Evolutionary conservation across 2,113 vertebrate species (phyloP), one percentile per base, ranked within the genome.

Genomic region (Ctenodactylus gundi): DNA sequence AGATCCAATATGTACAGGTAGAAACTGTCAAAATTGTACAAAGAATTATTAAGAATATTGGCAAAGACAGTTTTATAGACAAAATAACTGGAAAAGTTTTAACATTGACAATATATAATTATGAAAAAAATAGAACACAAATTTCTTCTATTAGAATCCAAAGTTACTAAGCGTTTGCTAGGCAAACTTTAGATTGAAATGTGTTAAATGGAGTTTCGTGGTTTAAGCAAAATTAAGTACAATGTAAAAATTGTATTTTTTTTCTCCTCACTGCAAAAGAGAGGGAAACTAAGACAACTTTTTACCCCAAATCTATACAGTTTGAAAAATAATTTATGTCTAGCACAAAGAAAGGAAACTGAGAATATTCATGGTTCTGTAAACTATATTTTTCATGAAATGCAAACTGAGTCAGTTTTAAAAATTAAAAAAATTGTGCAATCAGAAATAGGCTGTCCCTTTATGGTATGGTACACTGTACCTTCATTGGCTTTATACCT

Each of bases 261-360:
- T 95, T 95, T 82, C 21, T 68, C 68, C 85, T 83, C 65, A 86
- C 53, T 53, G 53, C 25, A 85, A 94, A 82, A 82, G 51, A 53
- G 85, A 96, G 82, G 85, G 70, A 57, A 93, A 92, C 87, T 6
- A 60, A 89, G 58, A 92, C 39, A 82, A 95, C 60, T 81, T 91
- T 96, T 93, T 85, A 93, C 72, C 39, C 72, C 76, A 80, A 70
- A 77, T 97, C 90, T 97, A 90, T 95, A 97, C 94, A 96, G 60
- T 94, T 96, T 92, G 92, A 97, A 97, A 97, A 97, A 97, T 78
- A 97, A 96, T 94, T 97, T 97, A 88, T 0, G 68, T 94, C 34
- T 97, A 97, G 88, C 82, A 97, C 94, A 97, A 97, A 83, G 49
- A 95, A 90, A 96, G 77, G 10, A 93, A 62, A 88, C 11, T 62